Conservation (phyloP, 2,888 invertebrate species). For the Habrosyne pyritoides region DNA sequence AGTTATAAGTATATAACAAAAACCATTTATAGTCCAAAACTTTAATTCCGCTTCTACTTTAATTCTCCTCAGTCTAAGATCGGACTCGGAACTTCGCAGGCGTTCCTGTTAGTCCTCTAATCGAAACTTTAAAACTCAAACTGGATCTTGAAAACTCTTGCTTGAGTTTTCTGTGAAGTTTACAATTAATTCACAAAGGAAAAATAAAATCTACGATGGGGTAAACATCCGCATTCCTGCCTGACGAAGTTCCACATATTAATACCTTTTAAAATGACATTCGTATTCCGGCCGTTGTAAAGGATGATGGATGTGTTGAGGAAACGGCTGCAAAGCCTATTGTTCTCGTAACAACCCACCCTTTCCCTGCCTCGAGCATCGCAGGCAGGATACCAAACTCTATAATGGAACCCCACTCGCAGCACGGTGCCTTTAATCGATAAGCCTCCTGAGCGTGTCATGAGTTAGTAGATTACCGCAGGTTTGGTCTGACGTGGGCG, state of each 20-base stretch:
- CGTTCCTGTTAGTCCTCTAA: not conserved
- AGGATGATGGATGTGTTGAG: slow-evolving; percentile 25
- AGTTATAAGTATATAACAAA: too few relatives aligned
- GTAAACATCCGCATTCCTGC: not conserved
- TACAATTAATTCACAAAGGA: too few relatives aligned
- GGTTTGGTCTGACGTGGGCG: not conserved
- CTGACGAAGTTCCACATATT: not conserved
- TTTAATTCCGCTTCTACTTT: too few relatives aligned
- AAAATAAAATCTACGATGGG: not conserved
- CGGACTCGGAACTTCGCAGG: not conserved
- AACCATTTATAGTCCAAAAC: too few relatives aligned
- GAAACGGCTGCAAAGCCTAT: slow-evolving; percentile 15
- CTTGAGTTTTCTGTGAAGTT: too few relatives aligned
- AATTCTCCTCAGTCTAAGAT: not conserved
- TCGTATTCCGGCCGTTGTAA: slow-evolving; percentile 16
- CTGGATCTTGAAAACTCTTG: not conserved
- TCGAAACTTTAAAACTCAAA: not conserved
- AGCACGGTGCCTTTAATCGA: not conserved
- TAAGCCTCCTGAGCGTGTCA: not conserved
- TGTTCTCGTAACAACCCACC: slow-evolving; percentile 23
- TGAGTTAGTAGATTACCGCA: not conserved
- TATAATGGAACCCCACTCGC: not conserved
- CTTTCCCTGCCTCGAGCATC: not conserved
- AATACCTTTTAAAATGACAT: slow-evolving; percentile 21
- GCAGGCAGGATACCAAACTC: not conserved